Evolutionary conservation across 2,888 invertebrate species (phyloP).

Genomic region (Pardosa pseudoannulata): DNA sequence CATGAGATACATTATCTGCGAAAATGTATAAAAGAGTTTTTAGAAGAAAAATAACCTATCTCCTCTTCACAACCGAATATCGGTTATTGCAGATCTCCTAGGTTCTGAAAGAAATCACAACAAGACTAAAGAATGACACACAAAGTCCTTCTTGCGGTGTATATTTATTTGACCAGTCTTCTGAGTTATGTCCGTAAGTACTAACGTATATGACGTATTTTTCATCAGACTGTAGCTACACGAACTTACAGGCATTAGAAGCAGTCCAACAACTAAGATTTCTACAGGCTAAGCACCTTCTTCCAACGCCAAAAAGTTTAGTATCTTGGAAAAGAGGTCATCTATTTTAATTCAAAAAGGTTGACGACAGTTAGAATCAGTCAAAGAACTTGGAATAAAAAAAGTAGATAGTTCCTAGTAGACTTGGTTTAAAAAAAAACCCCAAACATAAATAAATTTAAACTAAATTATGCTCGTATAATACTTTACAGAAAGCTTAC

Average conservation of each 20-base stretch:
- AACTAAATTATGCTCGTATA: too few relatives aligned
- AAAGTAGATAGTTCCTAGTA: too few relatives aligned
- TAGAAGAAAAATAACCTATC: too few relatives aligned
- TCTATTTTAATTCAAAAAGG: background rate
- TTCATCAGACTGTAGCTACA: constrained; percentile 70
- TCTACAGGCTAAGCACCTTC: constrained; percentile 68
- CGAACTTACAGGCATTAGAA: constrained; percentile 71
- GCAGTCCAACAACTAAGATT: constrained; percentile 71
- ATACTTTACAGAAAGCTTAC: too few relatives aligned
- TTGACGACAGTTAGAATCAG: too few relatives aligned
- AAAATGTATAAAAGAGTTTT: too few relatives aligned
- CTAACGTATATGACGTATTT: constrained; percentile 72
- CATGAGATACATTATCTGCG: too few relatives aligned
- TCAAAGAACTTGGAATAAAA: too few relatives aligned
- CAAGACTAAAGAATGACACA: constrained; percentile 15
- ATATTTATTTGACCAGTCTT: constrained; percentile 70
- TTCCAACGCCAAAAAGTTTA: constrained; percentile 21
- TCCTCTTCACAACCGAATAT: too few relatives aligned
- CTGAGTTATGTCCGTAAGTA: constrained; percentile 70
- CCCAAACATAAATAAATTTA: too few relatives aligned
- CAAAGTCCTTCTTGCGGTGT: constrained; percentile 45
- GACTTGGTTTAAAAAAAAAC: too few relatives aligned
- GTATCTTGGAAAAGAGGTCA: background rate
- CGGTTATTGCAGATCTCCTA: background rate
- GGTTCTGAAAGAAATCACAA: constrained; percentile 14